Evolutionary conservation across 2,113 vertebrate genomes (phyloP).

Genomic region (Meleagris gallopavo): DNA sequence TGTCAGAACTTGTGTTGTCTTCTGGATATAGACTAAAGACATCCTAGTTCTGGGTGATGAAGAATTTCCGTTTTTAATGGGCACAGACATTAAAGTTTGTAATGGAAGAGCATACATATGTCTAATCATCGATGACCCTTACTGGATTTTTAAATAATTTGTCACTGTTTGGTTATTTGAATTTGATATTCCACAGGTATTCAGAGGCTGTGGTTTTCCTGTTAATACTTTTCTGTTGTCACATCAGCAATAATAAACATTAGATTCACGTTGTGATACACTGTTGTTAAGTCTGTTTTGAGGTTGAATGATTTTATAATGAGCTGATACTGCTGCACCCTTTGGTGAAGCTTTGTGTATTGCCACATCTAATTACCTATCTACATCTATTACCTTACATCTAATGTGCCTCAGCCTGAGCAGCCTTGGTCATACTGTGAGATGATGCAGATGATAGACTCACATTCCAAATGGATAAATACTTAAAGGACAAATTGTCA

Average conservation of each 20-base stretch:
- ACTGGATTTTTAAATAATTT: background rate
- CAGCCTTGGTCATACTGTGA: background rate
- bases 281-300: background rate
- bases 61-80: background rate
- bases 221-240: background rate
- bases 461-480: background rate
- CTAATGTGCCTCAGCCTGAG: background rate
- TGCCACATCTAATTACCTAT: background rate
- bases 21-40: background rate
- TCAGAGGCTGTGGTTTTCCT: background rate
- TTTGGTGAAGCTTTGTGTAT: background rate
- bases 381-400: background rate
- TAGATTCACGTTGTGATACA: background rate
- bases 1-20: background rate
- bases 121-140: background rate
- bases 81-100: background rate
- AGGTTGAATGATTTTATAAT: background rate
- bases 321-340: background rate
- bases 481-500: background rate
- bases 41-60: background rate
- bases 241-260: background rate
- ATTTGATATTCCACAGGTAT: background rate
- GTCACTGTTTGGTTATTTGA: background rate
- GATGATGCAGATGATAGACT: background rate
- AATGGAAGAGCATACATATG: background rate